Conservation (phyloP, 2,113 vertebrate genomes). For the Leptobrachium leishanense region DNA sequence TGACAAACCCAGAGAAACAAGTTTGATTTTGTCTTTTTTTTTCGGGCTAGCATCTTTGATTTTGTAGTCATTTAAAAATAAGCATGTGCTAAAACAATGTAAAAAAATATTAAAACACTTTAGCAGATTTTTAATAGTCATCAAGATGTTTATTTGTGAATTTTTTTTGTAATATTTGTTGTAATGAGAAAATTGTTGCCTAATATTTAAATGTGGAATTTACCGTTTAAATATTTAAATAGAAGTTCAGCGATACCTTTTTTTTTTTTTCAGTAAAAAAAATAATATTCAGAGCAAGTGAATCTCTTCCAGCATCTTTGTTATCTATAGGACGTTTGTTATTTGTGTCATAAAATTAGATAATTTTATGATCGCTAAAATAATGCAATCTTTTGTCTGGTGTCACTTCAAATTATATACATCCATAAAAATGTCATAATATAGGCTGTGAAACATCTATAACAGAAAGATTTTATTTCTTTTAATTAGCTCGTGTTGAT, state of each 20-base stretch:
- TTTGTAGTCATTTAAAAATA: too few relatives aligned
- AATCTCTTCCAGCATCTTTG: slow-evolving; percentile 9
- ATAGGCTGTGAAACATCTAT: slow-evolving; percentile 40
- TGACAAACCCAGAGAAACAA: too few relatives aligned
- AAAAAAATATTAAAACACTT: too few relatives aligned
- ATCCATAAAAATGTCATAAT: slow-evolving; percentile 47
- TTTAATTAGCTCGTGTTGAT: slow-evolving; percentile 49
- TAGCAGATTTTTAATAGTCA: too few relatives aligned
- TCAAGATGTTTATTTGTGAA: too few relatives aligned
- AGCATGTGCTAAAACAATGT: too few relatives aligned
- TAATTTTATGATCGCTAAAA: slow-evolving; percentile 38
- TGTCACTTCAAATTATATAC: slow-evolving; percentile 47
- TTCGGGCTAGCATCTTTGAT: too few relatives aligned
- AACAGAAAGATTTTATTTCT: slow-evolving; percentile 44
- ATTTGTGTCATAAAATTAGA: slow-evolving; percentile 29
- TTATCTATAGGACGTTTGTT: slow-evolving; percentile 30
- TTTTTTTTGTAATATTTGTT: too few relatives aligned
- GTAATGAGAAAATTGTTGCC: too few relatives aligned
- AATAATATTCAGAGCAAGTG: slow-evolving; percentile 3
- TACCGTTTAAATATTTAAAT: not conserved
- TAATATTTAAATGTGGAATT: too few relatives aligned
- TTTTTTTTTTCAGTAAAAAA: not conserved
- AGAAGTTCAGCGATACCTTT: not conserved
- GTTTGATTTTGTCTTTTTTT: too few relatives aligned
- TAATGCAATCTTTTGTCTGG: slow-evolving; percentile 43